Conservation (phyloP, 2,113 vertebrate genomes). For the Malurus elegans region DNA sequence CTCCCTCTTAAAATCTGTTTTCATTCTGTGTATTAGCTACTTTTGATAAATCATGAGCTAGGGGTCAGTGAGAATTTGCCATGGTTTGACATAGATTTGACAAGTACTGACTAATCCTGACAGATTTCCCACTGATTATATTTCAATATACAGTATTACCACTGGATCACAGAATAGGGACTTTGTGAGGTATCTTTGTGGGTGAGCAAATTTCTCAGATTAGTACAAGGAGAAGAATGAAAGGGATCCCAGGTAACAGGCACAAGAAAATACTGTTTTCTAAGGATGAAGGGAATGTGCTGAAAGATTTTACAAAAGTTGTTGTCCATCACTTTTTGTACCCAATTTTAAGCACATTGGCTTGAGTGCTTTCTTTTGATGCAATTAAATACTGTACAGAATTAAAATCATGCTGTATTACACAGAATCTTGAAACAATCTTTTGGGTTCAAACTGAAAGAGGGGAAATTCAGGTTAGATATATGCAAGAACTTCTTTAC, state of each 20-base stretch:
- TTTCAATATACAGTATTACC: slow-evolving; percentile 4
- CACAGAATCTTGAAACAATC: neutral
- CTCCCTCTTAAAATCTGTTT: neutral
- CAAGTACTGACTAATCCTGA: neutral
- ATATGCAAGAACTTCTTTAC: neutral
- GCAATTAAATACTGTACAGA: neutral
- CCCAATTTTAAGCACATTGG: neutral
- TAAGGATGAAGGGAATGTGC: neutral
- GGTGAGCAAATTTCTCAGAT: neutral
- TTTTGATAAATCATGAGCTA: neutral
- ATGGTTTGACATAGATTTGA: neutral
- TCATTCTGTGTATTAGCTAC: neutral
- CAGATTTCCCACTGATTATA: neutral
- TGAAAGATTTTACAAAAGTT: neutral
- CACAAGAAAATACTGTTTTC: neutral
- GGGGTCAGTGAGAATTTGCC: neutral
- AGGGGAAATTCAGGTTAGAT: neutral
- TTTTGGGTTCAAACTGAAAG: neutral
- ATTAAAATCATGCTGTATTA: neutral
- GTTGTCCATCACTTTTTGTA: neutral
- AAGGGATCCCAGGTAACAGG: neutral
- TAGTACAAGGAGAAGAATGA: neutral
- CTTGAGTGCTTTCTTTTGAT: neutral
- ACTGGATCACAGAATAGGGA: neutral
- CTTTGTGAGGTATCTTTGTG: neutral